Evolutionary conservation across 2,113 vertebrate genomes (phyloP).

Genomic region (Tinamus guttatus): DNA sequence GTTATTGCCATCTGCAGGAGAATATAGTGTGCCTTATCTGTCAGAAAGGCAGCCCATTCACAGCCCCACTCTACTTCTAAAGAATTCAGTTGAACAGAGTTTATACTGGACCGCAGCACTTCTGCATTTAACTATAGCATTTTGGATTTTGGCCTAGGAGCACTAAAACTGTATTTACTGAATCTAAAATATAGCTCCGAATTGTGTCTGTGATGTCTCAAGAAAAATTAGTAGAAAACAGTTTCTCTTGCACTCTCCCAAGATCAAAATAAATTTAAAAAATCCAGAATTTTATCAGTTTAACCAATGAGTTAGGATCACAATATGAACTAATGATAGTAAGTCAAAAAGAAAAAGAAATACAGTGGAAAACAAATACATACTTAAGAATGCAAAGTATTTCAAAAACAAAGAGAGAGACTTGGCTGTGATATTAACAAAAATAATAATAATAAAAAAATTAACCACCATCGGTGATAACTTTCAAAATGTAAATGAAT

Average conservation of each 20-base stretch:
- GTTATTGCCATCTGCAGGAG: neutral
- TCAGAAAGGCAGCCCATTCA: neutral
- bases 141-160: neutral
- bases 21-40: neutral
- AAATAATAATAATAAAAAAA: neutral
- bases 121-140: neutral
- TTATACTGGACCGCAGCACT: neutral
- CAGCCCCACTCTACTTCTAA: neutral
- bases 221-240: neutral
- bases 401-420: neutral
- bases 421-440: neutral
- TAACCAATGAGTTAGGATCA: neutral
- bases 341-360: neutral
- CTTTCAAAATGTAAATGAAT: neutral
- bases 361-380: neutral
- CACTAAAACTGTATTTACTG: neutral
- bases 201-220: neutral
- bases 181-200: neutral
- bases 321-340: neutral
- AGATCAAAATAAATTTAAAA: neutral
- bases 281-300: neutral
- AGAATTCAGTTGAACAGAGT: neutral
- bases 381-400: neutral
- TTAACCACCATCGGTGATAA: neutral
- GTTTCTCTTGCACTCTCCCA: neutral